phyloP scores from a whole-genome alignment of 2,797 vertebrate genomes.

The Aplochiton taeniatus region DNA sequence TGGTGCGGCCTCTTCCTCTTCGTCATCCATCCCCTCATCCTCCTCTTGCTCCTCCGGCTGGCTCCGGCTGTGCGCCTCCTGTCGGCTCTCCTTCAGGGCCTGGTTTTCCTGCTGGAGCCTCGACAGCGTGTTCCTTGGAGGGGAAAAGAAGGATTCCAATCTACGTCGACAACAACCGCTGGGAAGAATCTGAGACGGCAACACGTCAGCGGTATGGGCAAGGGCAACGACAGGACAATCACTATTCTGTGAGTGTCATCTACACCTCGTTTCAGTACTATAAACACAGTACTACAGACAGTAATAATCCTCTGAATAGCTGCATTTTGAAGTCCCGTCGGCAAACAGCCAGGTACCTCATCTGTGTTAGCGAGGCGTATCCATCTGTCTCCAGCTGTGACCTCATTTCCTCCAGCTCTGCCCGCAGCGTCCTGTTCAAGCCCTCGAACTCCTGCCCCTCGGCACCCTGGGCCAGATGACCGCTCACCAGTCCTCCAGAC shows the following conservation, averaged over 20 bases:
- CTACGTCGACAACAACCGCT: background rate
- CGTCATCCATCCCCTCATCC: slow-evolving; percentile 35
- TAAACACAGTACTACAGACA: too few relatives aligned
- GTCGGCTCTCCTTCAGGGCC: slow-evolving; percentile 64
- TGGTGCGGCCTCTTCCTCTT: slow-evolving; percentile 40
- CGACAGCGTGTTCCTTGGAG: slow-evolving; percentile 77
- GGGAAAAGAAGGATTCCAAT: background rate
- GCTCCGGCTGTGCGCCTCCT: slow-evolving; percentile 17
- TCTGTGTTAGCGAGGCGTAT: slow-evolving; percentile 80
- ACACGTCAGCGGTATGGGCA: too few relatives aligned
- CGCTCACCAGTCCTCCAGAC: slow-evolving; percentile 42
- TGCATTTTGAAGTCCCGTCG: too few relatives aligned
- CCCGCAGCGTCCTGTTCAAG: slow-evolving; percentile 71
- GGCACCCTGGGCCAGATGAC: slow-evolving; percentile 37
- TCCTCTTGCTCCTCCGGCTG: slow-evolving; percentile 56
- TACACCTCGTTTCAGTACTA: too few relatives aligned
- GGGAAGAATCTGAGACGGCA: background rate
- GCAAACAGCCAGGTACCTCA: slow-evolving; percentile 74
- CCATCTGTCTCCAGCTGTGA: slow-evolving; percentile 81
- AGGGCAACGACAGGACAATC: too few relatives aligned
- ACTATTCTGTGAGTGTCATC: background rate
- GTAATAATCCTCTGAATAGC: too few relatives aligned
- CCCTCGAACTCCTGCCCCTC: slow-evolving; percentile 54
- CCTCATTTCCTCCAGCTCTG: slow-evolving; percentile 77
- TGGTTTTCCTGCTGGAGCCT: slow-evolving; percentile 82